These are phyloP conservation scores for Lampris incognitus DNA, from an alignment of 2,113 vertebrate genomes.

Conservation along the genomic window DNA sequence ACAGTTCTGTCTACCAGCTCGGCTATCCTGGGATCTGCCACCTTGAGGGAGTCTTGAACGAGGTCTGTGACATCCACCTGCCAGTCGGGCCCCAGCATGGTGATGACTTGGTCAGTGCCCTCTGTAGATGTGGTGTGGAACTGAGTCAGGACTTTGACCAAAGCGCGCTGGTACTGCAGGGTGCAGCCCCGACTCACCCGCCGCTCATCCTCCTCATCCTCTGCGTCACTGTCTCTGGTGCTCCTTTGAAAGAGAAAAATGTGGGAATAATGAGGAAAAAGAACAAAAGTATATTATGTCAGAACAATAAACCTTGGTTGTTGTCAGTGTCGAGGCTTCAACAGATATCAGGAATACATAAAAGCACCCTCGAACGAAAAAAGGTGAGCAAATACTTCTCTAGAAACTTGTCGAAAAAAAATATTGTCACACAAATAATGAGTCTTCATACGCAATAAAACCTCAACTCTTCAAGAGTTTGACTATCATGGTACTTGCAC, in stretches of 20 bases:
- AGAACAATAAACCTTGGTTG: not conserved
- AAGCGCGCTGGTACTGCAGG: slow-evolving; percentile 94
- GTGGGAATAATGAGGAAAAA: not conserved
- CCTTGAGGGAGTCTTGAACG: slow-evolving; percentile 94
- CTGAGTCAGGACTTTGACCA: slow-evolving; percentile 95
- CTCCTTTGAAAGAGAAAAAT: slow-evolving; percentile 75
- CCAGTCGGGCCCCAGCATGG: slow-evolving; percentile 98
- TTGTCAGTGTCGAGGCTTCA: not conserved
- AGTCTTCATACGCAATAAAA: no score
- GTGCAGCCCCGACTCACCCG: slow-evolving; percentile 91
- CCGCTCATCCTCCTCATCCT: slow-evolving; percentile 91
- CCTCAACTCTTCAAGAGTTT: slow-evolving; percentile 21
- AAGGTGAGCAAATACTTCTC: no score
- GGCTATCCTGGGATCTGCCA: slow-evolving; percentile 89
- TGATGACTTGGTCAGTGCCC: slow-evolving; percentile 94
- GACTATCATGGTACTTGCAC: slow-evolving; percentile 41
- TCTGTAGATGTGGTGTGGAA: slow-evolving; percentile 96
- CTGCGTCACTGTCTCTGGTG: slow-evolving; percentile 89
- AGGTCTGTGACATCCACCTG: slow-evolving; percentile 97
- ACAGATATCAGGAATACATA: not conserved
- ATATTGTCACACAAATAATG: not conserved
- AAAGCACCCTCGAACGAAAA: no score
- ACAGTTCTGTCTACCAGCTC: slow-evolving; percentile 92
- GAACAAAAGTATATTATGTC: not conserved
- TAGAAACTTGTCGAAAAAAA: no score